These are phyloP conservation scores for Popillia japonica DNA, from an alignment of 1,140 invertebrate species.

Conservation along the genomic window DNA sequence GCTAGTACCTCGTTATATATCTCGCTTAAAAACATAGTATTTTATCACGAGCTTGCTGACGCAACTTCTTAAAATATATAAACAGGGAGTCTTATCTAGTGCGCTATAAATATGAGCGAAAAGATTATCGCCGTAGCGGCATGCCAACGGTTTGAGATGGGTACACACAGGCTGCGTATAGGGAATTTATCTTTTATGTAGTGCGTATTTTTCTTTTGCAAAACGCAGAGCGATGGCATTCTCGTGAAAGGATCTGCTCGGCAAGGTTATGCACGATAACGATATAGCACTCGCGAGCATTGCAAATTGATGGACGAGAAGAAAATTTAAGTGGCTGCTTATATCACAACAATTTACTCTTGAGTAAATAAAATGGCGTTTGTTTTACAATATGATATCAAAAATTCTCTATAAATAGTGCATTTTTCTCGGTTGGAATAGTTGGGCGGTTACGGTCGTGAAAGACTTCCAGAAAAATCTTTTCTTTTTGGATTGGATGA, in stretches of 20 bases:
- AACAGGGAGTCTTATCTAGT: not conserved
- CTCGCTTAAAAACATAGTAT: not conserved
- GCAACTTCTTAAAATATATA: not conserved
- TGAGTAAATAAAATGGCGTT: too few species aligned
- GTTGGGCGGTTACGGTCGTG: too few species aligned
- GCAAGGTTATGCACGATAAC: not conserved
- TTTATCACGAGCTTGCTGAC: not conserved
- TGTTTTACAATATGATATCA: too few species aligned
- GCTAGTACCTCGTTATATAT: not conserved
- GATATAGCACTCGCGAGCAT: not conserved
- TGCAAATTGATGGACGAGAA: not conserved
- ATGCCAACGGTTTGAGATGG: not conserved
- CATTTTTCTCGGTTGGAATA: too few species aligned
- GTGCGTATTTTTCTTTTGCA: not conserved
- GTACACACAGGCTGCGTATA: not conserved
- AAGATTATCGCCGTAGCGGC: not conserved
- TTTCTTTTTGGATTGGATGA: too few species aligned
- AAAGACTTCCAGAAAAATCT: too few species aligned
- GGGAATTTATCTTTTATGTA: conserved; percentile 7
- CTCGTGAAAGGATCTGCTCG: not conserved
- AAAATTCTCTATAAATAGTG: too few species aligned
- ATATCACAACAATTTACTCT: too few species aligned
- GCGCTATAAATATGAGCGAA: not conserved
- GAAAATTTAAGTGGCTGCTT: too few species aligned
- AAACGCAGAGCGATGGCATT: not conserved